Evolutionary conservation across 2,888 invertebrate genomes (phyloP), one percentile per base, ranked within the genome.

Genomic region (Caenorhabditis panamensis): DNA sequence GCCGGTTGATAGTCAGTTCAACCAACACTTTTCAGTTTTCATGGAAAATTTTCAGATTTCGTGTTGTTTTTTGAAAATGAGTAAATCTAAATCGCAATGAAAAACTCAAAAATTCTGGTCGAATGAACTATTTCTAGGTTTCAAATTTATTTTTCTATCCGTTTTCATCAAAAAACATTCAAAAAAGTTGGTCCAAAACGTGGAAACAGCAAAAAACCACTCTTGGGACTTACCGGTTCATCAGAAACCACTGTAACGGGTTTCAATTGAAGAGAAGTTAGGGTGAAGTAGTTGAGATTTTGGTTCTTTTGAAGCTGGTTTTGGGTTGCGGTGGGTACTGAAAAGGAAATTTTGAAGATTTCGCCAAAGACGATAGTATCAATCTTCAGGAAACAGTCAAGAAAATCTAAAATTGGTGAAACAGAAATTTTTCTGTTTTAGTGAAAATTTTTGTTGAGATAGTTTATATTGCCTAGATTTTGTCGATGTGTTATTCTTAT

Each of bases 231-330:
- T 24, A 73, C 73, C 20, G 36, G 11, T 28, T 66, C 66, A 59
- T 51, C 51, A 18, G 28, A 36, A 16, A 41, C 18, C 0, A 66
- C 31, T 6, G 59, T 28, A 18, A 73, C 18, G 13, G 73, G 73
- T 20, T 73, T 56, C 20, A 24, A 37, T 56, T 59, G 58, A 18
- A 73, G n/a, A 1, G 37, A 24, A 44, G n/a, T 41, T 18, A 73
- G 37, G 8, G 24, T 16, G 9, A 59, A 36, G 22, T 66, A 59
- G n/a, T 59, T 73, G 3, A 73, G 20, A 59, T 51, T 58, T 22
- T 66, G 73, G 1, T 54, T 61, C 13, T 36, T 71, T 71, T 71
- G 53, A 9, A 71, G 31, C 3, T 28, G 44, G 22, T 41, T 31
- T 44, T 44, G 28, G 6, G n/a, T 11, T 0, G 71, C 44, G 13